Conservation (phyloP, 1,140 invertebrate species). For the Sminthurides bifidus region DNA sequence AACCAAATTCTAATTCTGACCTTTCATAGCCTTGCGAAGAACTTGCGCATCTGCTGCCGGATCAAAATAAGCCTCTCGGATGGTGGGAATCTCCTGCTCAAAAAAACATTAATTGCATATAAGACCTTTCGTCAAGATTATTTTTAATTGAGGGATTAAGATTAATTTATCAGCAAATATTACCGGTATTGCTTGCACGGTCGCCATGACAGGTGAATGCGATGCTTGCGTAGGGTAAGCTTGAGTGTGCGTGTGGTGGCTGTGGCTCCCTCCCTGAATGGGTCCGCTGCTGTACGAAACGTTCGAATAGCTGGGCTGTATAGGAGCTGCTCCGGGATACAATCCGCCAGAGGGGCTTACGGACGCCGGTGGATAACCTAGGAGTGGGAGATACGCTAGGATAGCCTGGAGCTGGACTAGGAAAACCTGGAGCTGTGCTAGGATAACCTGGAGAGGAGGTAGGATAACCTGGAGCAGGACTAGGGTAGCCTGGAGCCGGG, state of each 20-base stretch:
- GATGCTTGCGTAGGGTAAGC: neutral
- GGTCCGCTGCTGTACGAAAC: neutral
- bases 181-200: neutral
- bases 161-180: constrained; percentile 16
- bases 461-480: constrained; percentile 14
- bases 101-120: neutral
- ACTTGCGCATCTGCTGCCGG: constrained; percentile 61
- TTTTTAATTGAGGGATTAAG: neutral
- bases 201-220: neutral
- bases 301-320: constrained; percentile 2
- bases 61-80: constrained; percentile 36
- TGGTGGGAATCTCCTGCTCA: constrained; percentile 22
- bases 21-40: constrained; percentile 75
- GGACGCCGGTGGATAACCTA: neutral
- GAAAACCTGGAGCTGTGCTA: constrained; percentile 9
- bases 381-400: constrained; percentile 19
- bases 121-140: neutral
- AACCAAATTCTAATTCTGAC: constrained; percentile 20
- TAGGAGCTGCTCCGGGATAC: neutral
- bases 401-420: constrained; percentile 10
- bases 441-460: constrained; percentile 18
- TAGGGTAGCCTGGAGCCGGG: constrained; percentile 21
- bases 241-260: neutral
- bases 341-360: neutral
- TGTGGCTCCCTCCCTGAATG: neutral